Evolutionary conservation across 2,797 vertebrate species (phyloP), one percentile per base, ranked within the genome.

Genomic region (Tiaroga cobitis): DNA sequence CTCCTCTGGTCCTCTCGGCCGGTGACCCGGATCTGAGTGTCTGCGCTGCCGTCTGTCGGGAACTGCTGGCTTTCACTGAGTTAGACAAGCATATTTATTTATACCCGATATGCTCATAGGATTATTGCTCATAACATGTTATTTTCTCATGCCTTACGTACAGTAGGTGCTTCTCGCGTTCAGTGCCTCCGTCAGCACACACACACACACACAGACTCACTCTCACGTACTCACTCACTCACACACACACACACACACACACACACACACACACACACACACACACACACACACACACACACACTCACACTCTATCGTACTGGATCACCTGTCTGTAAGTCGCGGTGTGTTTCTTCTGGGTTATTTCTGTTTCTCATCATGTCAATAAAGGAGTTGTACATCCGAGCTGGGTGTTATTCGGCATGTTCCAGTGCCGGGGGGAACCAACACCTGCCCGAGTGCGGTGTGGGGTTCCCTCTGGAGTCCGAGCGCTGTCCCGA

Each of bases 351-450:
- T 63, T 63, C 11, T 26, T 29, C 59, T 63, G 80, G 74, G 68
- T 90, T 89, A 89, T 92, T 92, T 90, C 72, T 83, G 15, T 32
- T 43, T 34, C 90, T 82, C 87, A 34, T 92, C 92, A 86, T 86
- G 73, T 86, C 88, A 88, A 88, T 90, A 77, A 77, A 93, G 85
- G 34, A 69, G 87, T 87, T 91, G 85, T 85, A 88, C n/a, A 24
- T 46, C 19, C 49, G n/a, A 24, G 13, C 26, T 39, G 7, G 21
- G 39, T 56, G 16, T 43, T 32, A 24, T 26, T 24, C 41, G 2
- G n/a, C 34, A 41, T 82, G 65, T 65, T 79, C 67, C 70, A 70
- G 24, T 39, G 63, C 65, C 15, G 6, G 26, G 4, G 34, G 13
- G 16, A 4, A n/a, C 32, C 9, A 3, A 5, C 41, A 16, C 24